Percentiles rank a stretch among this genome's conserved stretches.
Evolutionary conservation across 2,113 vertebrate species (phyloP).

Genomic region (Gallinago paraguaiae): DNA sequence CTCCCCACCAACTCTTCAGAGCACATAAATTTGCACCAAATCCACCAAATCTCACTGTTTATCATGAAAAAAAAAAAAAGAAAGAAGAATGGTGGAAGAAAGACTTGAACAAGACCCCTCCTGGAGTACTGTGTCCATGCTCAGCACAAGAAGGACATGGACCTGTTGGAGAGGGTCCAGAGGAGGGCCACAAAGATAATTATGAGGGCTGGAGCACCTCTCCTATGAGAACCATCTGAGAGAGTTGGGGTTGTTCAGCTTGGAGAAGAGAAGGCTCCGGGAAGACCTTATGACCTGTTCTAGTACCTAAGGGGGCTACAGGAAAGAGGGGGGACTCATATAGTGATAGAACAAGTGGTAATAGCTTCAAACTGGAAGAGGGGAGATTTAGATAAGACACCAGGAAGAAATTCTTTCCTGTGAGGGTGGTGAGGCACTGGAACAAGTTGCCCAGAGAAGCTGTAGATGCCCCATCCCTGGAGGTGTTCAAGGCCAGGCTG

Average conservation of each 20-base stretch:
- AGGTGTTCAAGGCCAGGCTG: neutral
- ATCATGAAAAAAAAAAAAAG: neutral
- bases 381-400: neutral
- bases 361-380: neutral
- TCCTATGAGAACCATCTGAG: neutral
- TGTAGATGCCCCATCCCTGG: neutral
- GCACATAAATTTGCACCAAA: neutral
- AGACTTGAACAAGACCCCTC: neutral
- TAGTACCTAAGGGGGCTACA: neutral
- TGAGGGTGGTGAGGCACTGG: neutral
- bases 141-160: neutral
- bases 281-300: neutral
- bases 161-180: neutral
- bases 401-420: neutral
- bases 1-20: neutral
- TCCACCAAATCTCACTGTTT: neutral
- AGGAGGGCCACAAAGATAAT: neutral
- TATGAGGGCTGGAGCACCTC: neutral
- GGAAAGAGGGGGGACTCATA: neutral
- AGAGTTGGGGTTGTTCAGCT: neutral
- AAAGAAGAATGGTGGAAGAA: fast-evolving
- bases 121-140: neutral
- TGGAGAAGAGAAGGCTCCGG: neutral
- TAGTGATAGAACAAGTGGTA: neutral
- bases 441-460: neutral